Conservation (phyloP, 2,797 vertebrate genomes). For the Muraenolepis orangiensis region DNA sequence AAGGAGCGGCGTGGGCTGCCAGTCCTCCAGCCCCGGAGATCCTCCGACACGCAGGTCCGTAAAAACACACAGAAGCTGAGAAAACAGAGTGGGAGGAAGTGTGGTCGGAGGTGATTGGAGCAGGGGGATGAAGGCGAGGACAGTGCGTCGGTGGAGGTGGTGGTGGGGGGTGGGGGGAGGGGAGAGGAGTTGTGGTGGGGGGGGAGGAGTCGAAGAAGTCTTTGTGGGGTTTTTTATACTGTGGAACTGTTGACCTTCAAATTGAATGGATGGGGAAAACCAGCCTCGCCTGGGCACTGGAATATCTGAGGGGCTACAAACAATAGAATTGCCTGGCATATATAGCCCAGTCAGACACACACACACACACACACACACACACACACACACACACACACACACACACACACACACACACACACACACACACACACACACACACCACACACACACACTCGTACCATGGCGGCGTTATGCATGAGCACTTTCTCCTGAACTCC, state of each 20-base stretch:
- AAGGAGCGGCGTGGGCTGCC: conserved; percentile 30
- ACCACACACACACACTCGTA: conserved; percentile 50
- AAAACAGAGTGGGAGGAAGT: conserved; percentile 67
- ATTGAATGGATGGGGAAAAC: conserved; percentile 45
- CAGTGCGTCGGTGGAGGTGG: too few relatives aligned
- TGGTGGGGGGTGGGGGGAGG: conserved; percentile 9
- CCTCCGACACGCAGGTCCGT: conserved; percentile 14
- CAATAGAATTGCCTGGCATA: conserved; percentile 1
- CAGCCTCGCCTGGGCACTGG: conserved; percentile 18
- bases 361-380: conserved; percentile 28
- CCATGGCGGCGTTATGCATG: conserved; percentile 18
- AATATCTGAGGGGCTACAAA: conserved; percentile 8
- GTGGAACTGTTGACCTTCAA: conserved; percentile 51
- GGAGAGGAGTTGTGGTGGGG: background rate
- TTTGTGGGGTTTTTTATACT: conserved; percentile 32
- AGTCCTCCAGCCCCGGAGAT: conserved; percentile 19
- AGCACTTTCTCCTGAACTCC: conserved; percentile 54
- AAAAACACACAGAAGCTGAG: conserved; percentile 69
- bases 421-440: conserved; percentile 24
- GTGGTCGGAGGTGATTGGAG: conserved; percentile 44
- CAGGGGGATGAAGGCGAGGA: conserved; percentile 43
- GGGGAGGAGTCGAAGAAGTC: conserved; percentile 22
- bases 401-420: background rate
- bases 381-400: background rate
- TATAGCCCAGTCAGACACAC: conserved; percentile 4